A percentile compares a stretch with the other conserved stretches of the same genome.
Conservation (phyloP, 2,888 invertebrate species). For the Chymomyza caudatula region DNA sequence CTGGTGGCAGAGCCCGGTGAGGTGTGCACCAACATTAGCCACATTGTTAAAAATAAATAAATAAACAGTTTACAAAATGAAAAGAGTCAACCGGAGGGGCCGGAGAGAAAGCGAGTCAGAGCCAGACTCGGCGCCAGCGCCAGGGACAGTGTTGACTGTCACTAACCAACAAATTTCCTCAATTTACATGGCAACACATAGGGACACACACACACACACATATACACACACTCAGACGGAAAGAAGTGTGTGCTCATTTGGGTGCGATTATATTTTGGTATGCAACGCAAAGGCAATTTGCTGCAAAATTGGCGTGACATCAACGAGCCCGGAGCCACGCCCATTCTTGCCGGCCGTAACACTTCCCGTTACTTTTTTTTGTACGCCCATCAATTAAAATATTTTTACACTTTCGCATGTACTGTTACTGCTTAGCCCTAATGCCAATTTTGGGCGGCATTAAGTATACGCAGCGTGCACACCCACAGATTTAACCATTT, state of each 20-base stretch:
- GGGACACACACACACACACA: background rate
- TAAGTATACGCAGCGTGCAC: constrained; percentile 8
- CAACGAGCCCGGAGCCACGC: background rate
- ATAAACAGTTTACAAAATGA: constrained; percentile 18
- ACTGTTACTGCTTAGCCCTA: background rate
- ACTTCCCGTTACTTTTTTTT: too few relatives aligned
- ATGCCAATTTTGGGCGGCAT: constrained; percentile 9
- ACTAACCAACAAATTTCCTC: background rate
- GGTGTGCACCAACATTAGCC: constrained; percentile 32
- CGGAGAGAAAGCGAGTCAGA: background rate
- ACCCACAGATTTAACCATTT: too few relatives aligned
- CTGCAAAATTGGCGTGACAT: background rate
- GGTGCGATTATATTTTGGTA: background rate
- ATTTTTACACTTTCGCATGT: background rate
- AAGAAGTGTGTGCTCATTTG: background rate
- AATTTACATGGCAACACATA: background rate
- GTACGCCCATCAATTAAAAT: too few relatives aligned
- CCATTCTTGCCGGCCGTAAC: too few relatives aligned
- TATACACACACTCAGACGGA: background rate
- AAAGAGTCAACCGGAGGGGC: constrained; percentile 4
- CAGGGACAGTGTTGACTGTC: too few relatives aligned
- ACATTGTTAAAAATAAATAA: constrained; percentile 52
- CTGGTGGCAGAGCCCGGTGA: background rate
- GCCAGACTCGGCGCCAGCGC: background rate
- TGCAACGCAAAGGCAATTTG: background rate